Evolutionary conservation across 2,797 vertebrate genomes (phyloP).

Genomic region (Peromyscus aztecus): DNA sequence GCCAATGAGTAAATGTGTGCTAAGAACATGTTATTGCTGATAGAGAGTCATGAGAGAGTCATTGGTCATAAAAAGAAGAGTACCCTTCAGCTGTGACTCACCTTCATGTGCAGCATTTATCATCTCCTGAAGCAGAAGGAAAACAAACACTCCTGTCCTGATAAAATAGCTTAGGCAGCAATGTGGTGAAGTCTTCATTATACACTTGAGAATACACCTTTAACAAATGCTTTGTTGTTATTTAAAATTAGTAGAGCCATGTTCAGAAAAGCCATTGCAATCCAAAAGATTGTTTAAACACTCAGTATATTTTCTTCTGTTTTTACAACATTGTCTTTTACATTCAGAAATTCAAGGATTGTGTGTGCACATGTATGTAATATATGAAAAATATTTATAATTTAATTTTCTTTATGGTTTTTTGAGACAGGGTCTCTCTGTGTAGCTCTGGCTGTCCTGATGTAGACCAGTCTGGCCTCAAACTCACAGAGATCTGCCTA

Average conservation of each 20-base stretch:
- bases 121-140: constrained; percentile 61
- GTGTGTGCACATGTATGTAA: background rate
- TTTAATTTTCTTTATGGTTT: background rate
- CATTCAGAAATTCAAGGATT: constrained; percentile 1
- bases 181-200: background rate
- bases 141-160: constrained; percentile 68
- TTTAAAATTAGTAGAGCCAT: constrained; percentile 44
- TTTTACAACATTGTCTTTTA: constrained; percentile 31
- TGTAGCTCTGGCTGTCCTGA: background rate
- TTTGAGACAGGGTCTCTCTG: background rate
- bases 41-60: constrained; percentile 44
- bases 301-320: constrained; percentile 47
- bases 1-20: constrained; percentile 33
- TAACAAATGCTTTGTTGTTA: constrained; percentile 56
- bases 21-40: constrained; percentile 37
- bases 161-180: constrained; percentile 59
- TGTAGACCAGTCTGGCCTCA: background rate
- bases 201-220: constrained; percentile 62
- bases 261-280: constrained; percentile 10
- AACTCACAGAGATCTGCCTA: background rate
- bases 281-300: constrained; percentile 21
- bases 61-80: constrained; percentile 49
- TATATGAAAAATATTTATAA: constrained; percentile 52
- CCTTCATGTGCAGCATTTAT: constrained; percentile 28
- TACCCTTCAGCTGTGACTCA: constrained; percentile 59